Evolutionary conservation across 2,113 vertebrate species (phyloP).

Genomic region (Sylvicapra grimmia): DNA sequence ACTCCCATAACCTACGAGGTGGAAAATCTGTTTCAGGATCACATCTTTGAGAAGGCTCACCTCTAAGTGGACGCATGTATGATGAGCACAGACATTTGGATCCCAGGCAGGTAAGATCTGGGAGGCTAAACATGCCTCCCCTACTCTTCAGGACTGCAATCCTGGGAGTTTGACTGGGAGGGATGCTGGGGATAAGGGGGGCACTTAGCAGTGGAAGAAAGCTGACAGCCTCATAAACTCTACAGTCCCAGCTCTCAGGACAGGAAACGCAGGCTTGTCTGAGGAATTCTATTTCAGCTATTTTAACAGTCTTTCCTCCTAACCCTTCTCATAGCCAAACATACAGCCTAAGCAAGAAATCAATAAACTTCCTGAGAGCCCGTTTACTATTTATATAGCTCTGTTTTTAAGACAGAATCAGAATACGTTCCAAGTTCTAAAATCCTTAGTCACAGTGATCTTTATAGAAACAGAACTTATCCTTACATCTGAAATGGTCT

Average conservation of each 20-base stretch:
- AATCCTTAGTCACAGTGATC: background rate
- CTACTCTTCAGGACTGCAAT: background rate
- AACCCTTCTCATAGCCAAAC: background rate
- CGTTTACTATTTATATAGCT: background rate
- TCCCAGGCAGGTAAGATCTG: background rate
- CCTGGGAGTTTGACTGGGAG: background rate
- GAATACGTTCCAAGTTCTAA: background rate
- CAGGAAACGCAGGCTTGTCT: background rate
- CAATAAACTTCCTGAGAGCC: background rate
- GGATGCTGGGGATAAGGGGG: accelerated
- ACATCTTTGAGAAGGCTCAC: background rate
- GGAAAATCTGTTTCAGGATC: background rate
- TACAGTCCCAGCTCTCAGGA: background rate
- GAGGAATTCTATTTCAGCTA: background rate
- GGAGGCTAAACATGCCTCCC: background rate
- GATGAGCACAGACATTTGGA: background rate
- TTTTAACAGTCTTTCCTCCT: background rate
- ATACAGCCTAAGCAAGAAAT: background rate
- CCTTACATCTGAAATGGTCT: background rate
- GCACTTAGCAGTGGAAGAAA: background rate
- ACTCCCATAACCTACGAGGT: background rate
- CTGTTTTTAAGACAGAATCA: background rate
- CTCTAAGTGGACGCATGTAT: background rate
- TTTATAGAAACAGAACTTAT: slow-evolving; percentile 16
- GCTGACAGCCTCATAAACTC: background rate